Evolutionary conservation across 1,140 invertebrate species (phyloP).

Genomic region (Globodera rostochiensis): DNA sequence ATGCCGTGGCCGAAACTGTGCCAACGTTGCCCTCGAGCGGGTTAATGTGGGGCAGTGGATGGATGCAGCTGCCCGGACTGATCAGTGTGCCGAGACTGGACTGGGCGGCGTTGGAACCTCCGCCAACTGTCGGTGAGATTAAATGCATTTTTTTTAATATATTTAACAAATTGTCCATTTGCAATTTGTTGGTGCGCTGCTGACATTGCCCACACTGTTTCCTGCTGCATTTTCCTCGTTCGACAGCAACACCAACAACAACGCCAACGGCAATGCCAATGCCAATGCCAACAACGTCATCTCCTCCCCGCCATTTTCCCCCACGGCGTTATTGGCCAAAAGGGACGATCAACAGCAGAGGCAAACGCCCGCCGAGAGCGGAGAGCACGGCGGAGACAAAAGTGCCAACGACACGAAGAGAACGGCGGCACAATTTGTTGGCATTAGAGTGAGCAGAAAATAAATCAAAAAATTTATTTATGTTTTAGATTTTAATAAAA

Average conservation of each 20-base stretch:
- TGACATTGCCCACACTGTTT: background rate
- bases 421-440: constrained; percentile 1
- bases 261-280: constrained; percentile 2
- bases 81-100: background rate
- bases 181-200: background rate
- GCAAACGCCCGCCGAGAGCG: background rate
- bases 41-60: background rate
- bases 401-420: background rate
- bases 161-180: background rate
- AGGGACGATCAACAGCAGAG: background rate
- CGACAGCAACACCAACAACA: background rate
- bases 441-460: constrained; percentile 9
- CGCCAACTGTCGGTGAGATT: background rate
- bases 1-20: background rate
- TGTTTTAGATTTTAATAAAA: too few species aligned
- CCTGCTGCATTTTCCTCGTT: background rate
- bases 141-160: background rate
- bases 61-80: background rate
- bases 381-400: background rate
- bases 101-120: background rate
- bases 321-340: background rate
- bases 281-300: background rate
- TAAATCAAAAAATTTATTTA: too few species aligned
- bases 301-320: background rate
- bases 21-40: background rate